Evolutionary conservation across 2,888 invertebrate genomes (phyloP), one percentile per base, ranked within the genome.

Genomic region (Troilus luridus): DNA sequence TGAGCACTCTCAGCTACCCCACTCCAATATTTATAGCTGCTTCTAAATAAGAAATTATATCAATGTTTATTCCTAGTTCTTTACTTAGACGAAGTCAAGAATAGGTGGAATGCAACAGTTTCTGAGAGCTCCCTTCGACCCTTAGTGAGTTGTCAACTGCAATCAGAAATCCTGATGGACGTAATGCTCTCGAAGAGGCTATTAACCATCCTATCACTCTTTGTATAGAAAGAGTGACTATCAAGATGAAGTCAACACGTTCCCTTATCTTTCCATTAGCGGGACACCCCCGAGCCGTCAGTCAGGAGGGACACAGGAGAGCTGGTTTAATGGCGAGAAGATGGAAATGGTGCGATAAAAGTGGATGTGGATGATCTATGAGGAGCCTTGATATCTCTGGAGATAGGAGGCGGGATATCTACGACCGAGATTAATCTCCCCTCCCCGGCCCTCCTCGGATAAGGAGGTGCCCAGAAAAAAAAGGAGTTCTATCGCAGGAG

Each of bases 171-270:
- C 72, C 72, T 41, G 27, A 19, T 41, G 72, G 72, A 41, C 27
- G 72, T 41, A 41, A 77, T 77, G 19, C 27, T 77, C 41, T 7
- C 41, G 72, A 77, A 77, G 72, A 41, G 72, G 41, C 41, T 77
- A 77, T 77, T 41, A 77, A 77, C 27, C 41, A 0, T 41, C 72
- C 72, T 41, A 77, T 77, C 72, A 19, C 64, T 64, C 64, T 10
- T 24, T 64, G n/a, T 64, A 19, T 62, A 62, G 21, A 62, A 21
- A 62, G 62, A 21, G 19, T 3, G 62, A 72, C n/a, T 85, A 85
- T 85, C 85, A n/a, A 85, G 85, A 85, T 85, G n/a, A 56, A 85
- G 85, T 85, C 85, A 85, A 85, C 85, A 85, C 85, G 85, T 85
- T 56, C 56, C 14, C 85, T 85, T 85, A 85, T 85, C 85, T 85